Evolutionary conservation across 2,888 invertebrate genomes (phyloP), one percentile per base, ranked within the genome.

Genomic region (Eupithecia inturbata): DNA sequence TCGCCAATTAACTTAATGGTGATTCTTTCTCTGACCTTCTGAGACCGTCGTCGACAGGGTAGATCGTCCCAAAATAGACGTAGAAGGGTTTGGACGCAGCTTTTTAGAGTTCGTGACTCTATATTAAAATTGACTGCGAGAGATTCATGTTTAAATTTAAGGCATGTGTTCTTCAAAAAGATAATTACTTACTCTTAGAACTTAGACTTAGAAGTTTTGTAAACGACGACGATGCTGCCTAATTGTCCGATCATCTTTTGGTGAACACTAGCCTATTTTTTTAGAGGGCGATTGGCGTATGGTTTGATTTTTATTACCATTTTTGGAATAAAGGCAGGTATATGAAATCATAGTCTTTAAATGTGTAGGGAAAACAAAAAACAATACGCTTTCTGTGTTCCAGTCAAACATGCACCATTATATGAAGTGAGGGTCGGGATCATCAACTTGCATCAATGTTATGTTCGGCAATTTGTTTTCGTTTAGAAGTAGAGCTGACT

Each of bases 1-100:
- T 88, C 85, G 82, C 90, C 92, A 93, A 93, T 93, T 93, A 92
- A 92, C 83, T 89, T 92, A 93, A 93, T 93, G 89, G 90, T 84
- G 87, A 91, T 92, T 91, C 91, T 91, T 92, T 91, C 87, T 85
- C 78, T 81, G 83, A 86, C 86, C 87, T 86, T 86, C 82, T 79
- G 84, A 80, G 85, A 83, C 64, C 82, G 82, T 77, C 66, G 71
- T 77, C 66, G 71, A 22, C 36, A 26, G 67, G 26, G 66, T 57
- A 70, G 72, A 72, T 75, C 70, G 63, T 70, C 70, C 67, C 36
- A 36, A 31, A 62, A 68, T n/a, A 63, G 68, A 68, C 70, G 0
- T 22, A 39, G 7, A 33, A 70, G 45, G 33, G 66, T 28, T 22
- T 71, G 73, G 73, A 76, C 62, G 14, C 49, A 49, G 19, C n/a